A percentile compares a stretch with the other conserved stretches of the same genome.
phyloP scores from a whole-genome alignment of 2,113 vertebrate species.

The Lycaon pictus region DNA sequence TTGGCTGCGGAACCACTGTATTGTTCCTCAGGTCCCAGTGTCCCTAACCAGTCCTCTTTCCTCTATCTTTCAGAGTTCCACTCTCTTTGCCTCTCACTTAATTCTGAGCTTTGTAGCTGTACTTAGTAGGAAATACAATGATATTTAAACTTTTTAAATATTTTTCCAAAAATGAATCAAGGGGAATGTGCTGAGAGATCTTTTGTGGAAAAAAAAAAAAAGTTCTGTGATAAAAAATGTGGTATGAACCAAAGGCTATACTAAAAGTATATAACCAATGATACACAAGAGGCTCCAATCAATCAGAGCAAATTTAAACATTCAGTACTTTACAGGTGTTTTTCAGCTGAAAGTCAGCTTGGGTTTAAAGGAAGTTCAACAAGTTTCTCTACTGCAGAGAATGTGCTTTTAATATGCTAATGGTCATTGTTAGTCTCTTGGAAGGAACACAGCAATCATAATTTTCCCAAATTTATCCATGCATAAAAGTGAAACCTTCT shows the following conservation, averaged over 20 bases:
- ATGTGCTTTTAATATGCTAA: neutral
- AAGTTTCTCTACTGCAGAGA: neutral
- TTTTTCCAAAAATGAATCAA: neutral
- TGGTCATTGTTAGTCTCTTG: neutral
- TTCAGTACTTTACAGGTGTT: neutral
- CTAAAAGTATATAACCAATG: neutral
- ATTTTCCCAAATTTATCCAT: neutral
- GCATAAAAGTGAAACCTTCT: neutral
- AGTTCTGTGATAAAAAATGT: neutral
- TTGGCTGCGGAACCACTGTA: neutral
- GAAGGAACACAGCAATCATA: neutral
- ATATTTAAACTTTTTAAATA: neutral
- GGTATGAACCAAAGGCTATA: neutral
- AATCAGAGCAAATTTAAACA: neutral
- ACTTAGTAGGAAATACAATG: neutral
- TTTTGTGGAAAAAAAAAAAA: neutral
- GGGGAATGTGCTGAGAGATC: neutral
- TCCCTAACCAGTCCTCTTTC: neutral
- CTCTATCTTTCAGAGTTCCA: neutral
- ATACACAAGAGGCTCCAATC: neutral
- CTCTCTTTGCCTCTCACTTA: neutral
- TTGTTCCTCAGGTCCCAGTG: neutral
- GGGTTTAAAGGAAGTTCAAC: neutral
- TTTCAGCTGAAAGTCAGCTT: constrained; percentile 39
- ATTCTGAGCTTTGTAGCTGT: neutral